A percentile compares a stretch with the other conserved stretches of the same genome.
Conservation (phyloP, 64 coral and sea anemone species). For the Platygyra sinensis region DNA sequence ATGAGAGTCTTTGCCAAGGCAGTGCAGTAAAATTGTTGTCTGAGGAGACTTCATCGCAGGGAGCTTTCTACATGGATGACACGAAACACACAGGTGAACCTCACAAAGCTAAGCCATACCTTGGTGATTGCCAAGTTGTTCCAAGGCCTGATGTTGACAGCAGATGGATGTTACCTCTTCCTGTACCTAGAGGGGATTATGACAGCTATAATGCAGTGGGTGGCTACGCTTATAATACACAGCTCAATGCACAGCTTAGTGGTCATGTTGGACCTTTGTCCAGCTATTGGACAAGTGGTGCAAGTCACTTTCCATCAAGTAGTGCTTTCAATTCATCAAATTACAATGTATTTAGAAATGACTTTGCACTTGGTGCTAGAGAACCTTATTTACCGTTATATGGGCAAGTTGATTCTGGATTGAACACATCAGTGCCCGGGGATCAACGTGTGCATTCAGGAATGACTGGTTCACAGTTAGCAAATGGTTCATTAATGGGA, state of each 20-base stretch:
- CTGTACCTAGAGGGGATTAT: background rate
- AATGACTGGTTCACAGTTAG: background rate
- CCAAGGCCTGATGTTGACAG: too few species aligned
- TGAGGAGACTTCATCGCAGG: background rate
- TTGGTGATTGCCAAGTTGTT: background rate
- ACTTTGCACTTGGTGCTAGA: background rate
- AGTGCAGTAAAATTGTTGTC: background rate
- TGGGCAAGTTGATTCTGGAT: background rate
- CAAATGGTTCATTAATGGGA: too few species aligned
- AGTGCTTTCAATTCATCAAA: background rate
- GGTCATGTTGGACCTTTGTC: background rate
- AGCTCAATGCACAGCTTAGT: too few species aligned
- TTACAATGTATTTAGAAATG: background rate
- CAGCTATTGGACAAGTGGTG: background rate
- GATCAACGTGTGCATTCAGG: background rate
- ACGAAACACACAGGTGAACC: background rate
- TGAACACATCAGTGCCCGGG: background rate
- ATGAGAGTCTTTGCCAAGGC: background rate
- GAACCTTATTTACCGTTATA: background rate
- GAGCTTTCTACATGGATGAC: background rate
- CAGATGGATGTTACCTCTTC: background rate
- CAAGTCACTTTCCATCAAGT: background rate
- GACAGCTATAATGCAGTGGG: too few species aligned
- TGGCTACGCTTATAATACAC: too few species aligned
- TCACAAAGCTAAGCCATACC: background rate